phyloP scores from a whole-genome alignment of 2,113 vertebrate species.

The Chroicocephalus ridibundus region DNA sequence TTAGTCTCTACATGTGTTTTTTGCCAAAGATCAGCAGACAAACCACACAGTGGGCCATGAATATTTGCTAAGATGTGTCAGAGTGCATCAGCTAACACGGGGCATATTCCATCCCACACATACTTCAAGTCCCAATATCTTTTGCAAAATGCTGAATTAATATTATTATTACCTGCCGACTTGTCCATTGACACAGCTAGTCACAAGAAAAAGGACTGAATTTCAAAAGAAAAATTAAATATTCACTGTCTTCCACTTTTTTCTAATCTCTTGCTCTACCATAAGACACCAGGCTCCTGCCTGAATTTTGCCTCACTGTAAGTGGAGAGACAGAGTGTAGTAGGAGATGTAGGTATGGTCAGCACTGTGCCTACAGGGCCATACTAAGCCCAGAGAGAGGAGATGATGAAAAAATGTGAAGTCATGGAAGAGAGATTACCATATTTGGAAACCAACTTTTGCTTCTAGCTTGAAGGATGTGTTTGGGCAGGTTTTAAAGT shows the following conservation, averaged over 20 bases:
- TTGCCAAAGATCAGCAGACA: neutral
- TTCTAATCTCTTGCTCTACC: neutral
- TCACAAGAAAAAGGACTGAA: neutral
- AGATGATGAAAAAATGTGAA: neutral
- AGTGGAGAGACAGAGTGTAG: neutral
- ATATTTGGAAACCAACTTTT: neutral
- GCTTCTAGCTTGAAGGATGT: neutral
- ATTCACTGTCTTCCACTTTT: neutral
- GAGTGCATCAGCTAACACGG: neutral
- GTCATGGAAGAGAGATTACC: neutral
- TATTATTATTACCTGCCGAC: neutral
- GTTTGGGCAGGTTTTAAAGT: neutral
- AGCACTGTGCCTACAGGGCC: neutral
- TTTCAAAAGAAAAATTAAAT: neutral
- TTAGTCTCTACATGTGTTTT: neutral
- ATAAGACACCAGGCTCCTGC: neutral
- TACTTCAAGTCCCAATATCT: neutral
- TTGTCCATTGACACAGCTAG: neutral
- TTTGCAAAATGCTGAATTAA: neutral
- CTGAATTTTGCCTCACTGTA: neutral
- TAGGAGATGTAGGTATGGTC: neutral
- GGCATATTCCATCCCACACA: neutral
- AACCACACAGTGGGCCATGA: neutral
- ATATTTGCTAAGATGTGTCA: neutral
- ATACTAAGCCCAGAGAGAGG: neutral